Base-by-base conservation (phyloP, 2,888 invertebrate species). In the Panorpa germanica region DNA sequence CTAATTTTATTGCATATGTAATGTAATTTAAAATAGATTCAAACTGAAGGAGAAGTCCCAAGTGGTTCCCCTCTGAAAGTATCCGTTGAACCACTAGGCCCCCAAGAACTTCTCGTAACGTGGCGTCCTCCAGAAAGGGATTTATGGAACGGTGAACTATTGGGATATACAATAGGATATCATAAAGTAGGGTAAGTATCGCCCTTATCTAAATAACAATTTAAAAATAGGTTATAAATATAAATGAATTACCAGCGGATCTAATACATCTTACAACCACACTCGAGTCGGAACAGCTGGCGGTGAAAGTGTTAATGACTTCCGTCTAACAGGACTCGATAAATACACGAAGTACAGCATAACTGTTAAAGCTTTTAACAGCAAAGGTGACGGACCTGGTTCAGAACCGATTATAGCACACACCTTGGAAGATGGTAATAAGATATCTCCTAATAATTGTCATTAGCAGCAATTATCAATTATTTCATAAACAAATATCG, bases 261-360 rank as follows among this genome's bases (percentile, higher is more conserved):
- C 6, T 1, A 46, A 47, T 25, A 41, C 36, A 29, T 36, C 41
- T 1, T 49, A 45, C 23, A 53, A 53, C 21, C 46, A 47, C 15
- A 51, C 52, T 1, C 48, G 49, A 34, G 49, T 53, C 3, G 51
- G 51, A 15, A 49, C 56, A 38, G 46, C 59, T 1, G 57, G 54
- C 28, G 54, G 57, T 3, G 60, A 61, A 31, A 58, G 58, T 0
- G 52, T 64, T 0, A 63, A 63, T 6, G 67, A 67, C 38, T 59
- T 71, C 27, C 64, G 64, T 15, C 49, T 78, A 18, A 64, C 65
- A 4, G 69, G 71, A 1, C 53, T 80, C 15, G 63, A 70, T 34
- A 78, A 81, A 45, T 82, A 76, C 46, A 80, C 82, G 0, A 69
- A 75, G 29, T 85, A 85, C 49, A 70, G 72, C 32, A 66, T 85